Base-by-base conservation (phyloP, 2,888 invertebrate species). In the Amblyjoppa fuscipennis region DNA sequence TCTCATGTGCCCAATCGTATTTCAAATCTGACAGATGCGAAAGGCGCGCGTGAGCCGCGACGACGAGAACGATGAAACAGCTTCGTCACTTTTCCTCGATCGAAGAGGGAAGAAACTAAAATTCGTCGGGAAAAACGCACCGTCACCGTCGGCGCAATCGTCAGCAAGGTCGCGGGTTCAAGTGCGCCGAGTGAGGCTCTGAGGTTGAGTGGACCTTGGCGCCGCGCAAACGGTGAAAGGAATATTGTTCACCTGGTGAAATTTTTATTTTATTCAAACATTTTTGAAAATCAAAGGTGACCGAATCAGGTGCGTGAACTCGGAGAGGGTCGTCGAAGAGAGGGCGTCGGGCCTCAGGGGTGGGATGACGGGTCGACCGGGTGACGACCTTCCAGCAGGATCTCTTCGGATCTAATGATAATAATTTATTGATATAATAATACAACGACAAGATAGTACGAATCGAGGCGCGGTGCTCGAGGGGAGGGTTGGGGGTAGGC, bases 301-400 rank as follows among this genome's bases (percentile, higher is more conserved):
- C 28, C 20, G 61, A 13, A 5, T 69, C 61, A 13, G 6, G 31
- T n/a, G 20, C 25, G 51, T 3, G 34, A 2, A 13, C 1, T 45
- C 28, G 16, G 28, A 13, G 66, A 45, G 45, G 13, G 59, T 7
- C 3, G 11, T n/a, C 11, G 45, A 20, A 31, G 13, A 20, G 31
- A 41, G 41, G 13, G 49, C 7, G 16, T 4, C 4, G 73, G 28
- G 16, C 28, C 9, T 16, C 13, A 25, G 45, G 45, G n/a, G 28
- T 31, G 84, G 84, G 87, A 89, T 90, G 89, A 90, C 87, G 88
- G 86, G 86, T 38, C 85, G 88, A 74, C 85, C 16, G 51, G 51
- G 13, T 2, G 45, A 49, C 28, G 31, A 74, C 28, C 13, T 31
- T n/a, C 28, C 9, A 49, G 20, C 9, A 6, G 6, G 31, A 64